Evolutionary conservation across 2,888 invertebrate genomes (phyloP).

Genomic region (Busseola fusca): DNA sequence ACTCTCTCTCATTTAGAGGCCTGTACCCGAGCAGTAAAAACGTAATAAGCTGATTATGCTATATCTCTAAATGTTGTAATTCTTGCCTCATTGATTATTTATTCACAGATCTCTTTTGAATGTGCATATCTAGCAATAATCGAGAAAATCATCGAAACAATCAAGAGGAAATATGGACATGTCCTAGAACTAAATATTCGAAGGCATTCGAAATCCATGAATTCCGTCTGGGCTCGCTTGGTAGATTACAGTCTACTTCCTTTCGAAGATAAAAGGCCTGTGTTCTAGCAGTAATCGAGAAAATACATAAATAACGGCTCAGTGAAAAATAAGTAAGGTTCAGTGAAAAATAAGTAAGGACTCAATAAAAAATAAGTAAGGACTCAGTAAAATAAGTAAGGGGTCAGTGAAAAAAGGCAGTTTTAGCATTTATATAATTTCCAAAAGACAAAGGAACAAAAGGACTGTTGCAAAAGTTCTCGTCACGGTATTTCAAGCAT

Average conservation of each 20-base stretch:
- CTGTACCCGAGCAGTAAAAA: background rate
- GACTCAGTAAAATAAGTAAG: background rate
- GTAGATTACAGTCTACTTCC: no score
- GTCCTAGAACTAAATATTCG: no score
- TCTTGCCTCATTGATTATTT: background rate
- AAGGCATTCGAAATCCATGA: no score
- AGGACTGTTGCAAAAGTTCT: background rate
- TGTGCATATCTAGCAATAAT: background rate
- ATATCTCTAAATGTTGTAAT: background rate
- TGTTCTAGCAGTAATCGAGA: background rate
- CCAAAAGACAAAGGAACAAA: background rate
- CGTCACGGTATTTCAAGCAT: background rate
- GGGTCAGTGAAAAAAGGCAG: no score
- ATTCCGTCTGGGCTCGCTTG: no score
- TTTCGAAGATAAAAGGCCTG: no score
- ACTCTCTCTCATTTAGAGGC: background rate
- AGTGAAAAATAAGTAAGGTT: no score
- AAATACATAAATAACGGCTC: no score
- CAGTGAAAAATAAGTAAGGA: no score
- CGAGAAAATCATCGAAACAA: background rate
- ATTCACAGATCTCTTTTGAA: background rate
- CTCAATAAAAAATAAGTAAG: background rate
- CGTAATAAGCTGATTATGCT: background rate
- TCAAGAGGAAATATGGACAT: no score
- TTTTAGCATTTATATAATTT: background rate